Base-by-base conservation (phyloP, 2,888 invertebrate genomes). In the Peribatodes rhomboidaria region DNA sequence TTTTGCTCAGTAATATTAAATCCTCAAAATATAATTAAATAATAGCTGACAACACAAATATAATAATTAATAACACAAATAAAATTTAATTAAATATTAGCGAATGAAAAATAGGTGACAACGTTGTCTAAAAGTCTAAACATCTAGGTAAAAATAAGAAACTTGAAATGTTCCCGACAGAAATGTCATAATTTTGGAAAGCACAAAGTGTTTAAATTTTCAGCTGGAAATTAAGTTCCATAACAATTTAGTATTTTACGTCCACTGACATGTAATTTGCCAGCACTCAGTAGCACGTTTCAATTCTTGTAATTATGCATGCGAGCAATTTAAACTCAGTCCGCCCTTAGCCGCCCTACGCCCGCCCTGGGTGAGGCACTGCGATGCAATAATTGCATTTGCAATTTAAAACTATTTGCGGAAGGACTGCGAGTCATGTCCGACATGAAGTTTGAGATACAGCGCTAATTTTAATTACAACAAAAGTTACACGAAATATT, bases 361-460 rank as follows among this genome's bases (percentile, higher is more conserved):
- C 13, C n/a, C 3, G 18, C 18, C 18, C 18, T n/a, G 10, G 20
- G 20, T 4, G 20, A 16, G 54, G 61, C 69, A 65, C 61, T 54
- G 69, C 42, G 65, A 65, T 74, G 74, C 77, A 78, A 76, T 80
- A 80, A 82, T 82, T 81, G 78, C 80, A 83, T 83, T 82, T 79
- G 81, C 82, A 83, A 83, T 83, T 79, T 83, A 81, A 83, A 83
- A 79, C 78, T 77, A 82, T 81, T 77, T 77, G 78, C 62, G 72
- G 74, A 70, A 70, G 65, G 62, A 55, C 56, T 65, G 65, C 69
- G 70, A 56, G 46, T 57, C 58, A 69, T 72, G 72, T 73, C 65
- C 53, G 68, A 59, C 52, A 52, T 46, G 49, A 35, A 67, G 61
- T 37, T 8, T 0, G 39, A 46, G 60, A 46, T 56, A 14, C 16